phyloP scores from a whole-genome alignment of 2,113 vertebrate genomes.

The Empidonax traillii region DNA sequence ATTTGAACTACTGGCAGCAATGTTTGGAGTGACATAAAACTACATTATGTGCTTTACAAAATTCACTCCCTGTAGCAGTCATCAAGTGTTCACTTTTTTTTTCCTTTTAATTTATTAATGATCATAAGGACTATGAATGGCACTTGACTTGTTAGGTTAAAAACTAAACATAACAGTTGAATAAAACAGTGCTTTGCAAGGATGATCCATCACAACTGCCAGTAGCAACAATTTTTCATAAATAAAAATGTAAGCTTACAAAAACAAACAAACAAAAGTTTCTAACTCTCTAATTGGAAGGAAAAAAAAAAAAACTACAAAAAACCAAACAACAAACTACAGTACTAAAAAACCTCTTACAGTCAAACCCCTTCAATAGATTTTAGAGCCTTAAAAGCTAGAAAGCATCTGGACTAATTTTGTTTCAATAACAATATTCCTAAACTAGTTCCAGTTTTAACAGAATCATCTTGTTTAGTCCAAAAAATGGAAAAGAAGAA shows the following conservation, averaged over 20 bases:
- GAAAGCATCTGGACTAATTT: background rate
- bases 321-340: rapidly evolving
- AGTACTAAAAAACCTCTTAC: background rate
- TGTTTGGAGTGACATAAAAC: background rate
- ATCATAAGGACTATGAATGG: background rate
- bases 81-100: background rate
- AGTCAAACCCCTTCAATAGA: background rate
- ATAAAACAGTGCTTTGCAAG: background rate
- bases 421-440: background rate
- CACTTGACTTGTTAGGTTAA: background rate
- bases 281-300: background rate
- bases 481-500: background rate
- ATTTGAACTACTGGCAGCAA: background rate
- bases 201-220: background rate
- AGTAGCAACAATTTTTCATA: background rate
- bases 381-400: background rate
- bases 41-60: background rate
- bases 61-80: background rate
- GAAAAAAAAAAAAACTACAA: background rate
- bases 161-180: background rate
- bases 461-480: background rate
- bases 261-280: background rate
- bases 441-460: background rate
- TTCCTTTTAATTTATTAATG: background rate
- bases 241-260: background rate